Conservation (phyloP, 2,888 invertebrate species). For the Branchipolynoe longqiensis region DNA sequence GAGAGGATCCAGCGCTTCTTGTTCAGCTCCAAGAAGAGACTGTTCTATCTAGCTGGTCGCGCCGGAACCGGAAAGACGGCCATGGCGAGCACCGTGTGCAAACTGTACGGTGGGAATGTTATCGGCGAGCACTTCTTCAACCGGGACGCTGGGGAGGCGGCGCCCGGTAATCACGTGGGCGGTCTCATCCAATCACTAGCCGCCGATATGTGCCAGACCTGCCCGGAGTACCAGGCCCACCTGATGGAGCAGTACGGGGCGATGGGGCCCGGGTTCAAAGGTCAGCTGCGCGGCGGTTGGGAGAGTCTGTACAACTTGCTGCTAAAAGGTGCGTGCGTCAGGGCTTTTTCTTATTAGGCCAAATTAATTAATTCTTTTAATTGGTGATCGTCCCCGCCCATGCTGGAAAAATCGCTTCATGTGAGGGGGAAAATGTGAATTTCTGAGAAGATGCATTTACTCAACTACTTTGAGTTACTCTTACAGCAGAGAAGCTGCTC, state of each 20-base stretch:
- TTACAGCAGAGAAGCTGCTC: too few species aligned
- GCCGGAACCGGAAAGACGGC: slow-evolving; percentile 65
- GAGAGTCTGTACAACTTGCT: slow-evolving; percentile 58
- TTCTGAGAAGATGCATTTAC: too few species aligned
- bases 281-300: slow-evolving; percentile 44
- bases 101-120: slow-evolving; percentile 60
- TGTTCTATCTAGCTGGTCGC: slow-evolving; percentile 60
- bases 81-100: slow-evolving; percentile 63
- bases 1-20: slow-evolving; percentile 63
- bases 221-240: slow-evolving; percentile 64
- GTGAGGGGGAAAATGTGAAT: too few species aligned
- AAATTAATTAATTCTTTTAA: too few species aligned
- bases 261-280: slow-evolving; percentile 32
- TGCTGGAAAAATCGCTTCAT: too few species aligned
- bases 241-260: slow-evolving; percentile 59
- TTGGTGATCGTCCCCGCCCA: too few species aligned
- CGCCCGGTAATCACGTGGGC: slow-evolving; percentile 38
- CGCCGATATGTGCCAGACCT: slow-evolving; percentile 61
- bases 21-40: slow-evolving; percentile 43
- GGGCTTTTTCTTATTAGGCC: too few species aligned
- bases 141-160: background rate
- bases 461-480: too few species aligned
- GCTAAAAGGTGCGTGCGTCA: too few species aligned
- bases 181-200: slow-evolving; percentile 62
- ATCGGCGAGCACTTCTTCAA: slow-evolving; percentile 63